A percentile compares a stretch with the other conserved stretches of the same genome.
Conservation (phyloP, 2,797 vertebrate genomes). For the Tachyglossus aculeatus region DNA sequence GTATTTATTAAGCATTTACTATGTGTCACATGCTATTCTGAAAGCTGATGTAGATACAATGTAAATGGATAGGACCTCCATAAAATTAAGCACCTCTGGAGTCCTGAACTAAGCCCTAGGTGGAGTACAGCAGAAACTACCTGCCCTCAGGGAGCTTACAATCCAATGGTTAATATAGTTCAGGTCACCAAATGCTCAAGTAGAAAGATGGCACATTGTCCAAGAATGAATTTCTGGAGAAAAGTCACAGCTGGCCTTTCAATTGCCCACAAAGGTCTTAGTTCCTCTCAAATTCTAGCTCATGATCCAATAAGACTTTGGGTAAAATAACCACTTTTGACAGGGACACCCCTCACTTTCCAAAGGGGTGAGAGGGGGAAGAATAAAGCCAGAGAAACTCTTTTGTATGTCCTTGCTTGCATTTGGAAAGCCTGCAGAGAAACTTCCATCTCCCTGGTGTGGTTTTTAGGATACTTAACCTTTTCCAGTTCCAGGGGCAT, state of each 20-base stretch:
- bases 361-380: rapidly evolving
- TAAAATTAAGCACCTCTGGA: too few species aligned
- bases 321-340: neutral
- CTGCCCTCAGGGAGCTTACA: too few species aligned
- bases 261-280: neutral
- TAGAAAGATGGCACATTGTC: neutral
- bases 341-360: neutral
- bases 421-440: constrained; percentile 33
- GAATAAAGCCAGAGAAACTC: neutral
- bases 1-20: too few species aligned
- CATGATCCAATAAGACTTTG: neutral
- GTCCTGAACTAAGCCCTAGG: too few species aligned
- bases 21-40: too few species aligned
- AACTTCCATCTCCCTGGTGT: constrained; percentile 29
- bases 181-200: neutral
- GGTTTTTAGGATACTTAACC: constrained; percentile 32
- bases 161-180: too few species aligned
- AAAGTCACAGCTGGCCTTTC: neutral
- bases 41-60: too few species aligned
- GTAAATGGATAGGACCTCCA: too few species aligned
- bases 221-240: neutral
- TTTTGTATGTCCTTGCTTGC: neutral
- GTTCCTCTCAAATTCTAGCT: neutral
- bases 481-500: constrained; percentile 33
- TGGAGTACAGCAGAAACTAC: too few species aligned